Evolutionary conservation across 2,113 vertebrate genomes (phyloP), one percentile per base, ranked within the genome.

Genomic region (Proteles cristata): DNA sequence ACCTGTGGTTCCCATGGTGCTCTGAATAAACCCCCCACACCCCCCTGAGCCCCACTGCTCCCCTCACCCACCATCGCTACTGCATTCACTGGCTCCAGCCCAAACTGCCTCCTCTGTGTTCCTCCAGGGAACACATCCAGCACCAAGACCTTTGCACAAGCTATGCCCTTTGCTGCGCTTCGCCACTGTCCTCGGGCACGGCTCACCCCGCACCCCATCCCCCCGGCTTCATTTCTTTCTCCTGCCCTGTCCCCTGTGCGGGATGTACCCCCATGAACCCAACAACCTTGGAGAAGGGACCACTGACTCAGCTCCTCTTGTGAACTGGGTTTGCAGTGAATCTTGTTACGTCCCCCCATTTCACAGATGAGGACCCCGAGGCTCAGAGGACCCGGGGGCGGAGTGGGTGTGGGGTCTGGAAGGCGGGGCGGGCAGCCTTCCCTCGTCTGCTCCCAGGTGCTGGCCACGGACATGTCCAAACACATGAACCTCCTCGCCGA

Each of bases 401-500:
- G 6, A 53, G 79, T 35, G 1, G 6, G 7, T 15, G 31, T 31
- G 85, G 80, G 11, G 4, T 50, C 66, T 76, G 61, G 28, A 39
- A 68, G n/a, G 55, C 16, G 15, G 45, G 45, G 35, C 0, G 1
- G 74, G n/a, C 21, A 9, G 23, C 19, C 19, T 33, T 76, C 25
- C 31, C 28, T 28, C 28, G 35, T 96, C 53, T 2, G 1, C 53
- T 53, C 21, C 26, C 97, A 99, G 99, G 99, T 99, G 95, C 98
- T 99, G 98, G 99, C 99, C 45, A 99, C 99, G 1, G 99, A 99
- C 97, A 99, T 99, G 99, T 99, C 99, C 83, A 99, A 99, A 98
- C 99, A 99, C 98, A 99, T 99, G 99, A 99, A 99, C 97, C 99
- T 99, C 96, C 98, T 99, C 98, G 99, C 99, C 21, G 99, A 99